Percentiles rank a stretch among this genome's conserved stretches.
These are phyloP conservation scores for Cherax quadricarinatus DNA, from an alignment of 1,140 invertebrate species.

Conservation along the genomic window DNA sequence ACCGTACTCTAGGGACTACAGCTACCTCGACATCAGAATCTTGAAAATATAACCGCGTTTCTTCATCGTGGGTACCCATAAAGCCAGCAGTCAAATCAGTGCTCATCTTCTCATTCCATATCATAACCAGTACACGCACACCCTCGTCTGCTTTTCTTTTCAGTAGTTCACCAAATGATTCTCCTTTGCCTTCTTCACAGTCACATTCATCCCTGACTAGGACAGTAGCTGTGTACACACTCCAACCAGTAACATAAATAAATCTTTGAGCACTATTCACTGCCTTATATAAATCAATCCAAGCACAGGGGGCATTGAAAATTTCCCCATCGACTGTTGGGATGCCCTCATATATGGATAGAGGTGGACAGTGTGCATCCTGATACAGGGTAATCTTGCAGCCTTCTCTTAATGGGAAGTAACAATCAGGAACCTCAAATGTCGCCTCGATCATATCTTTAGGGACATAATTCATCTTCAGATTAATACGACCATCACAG, in stretches of 20 bases:
- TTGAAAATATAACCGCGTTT: conserved; percentile 72
- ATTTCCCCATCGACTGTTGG: conserved; percentile 55
- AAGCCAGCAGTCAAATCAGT: conserved; percentile 71
- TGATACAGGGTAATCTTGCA: conserved; percentile 71
- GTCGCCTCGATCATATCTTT: conserved; percentile 69
- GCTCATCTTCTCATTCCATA: conserved; percentile 74
- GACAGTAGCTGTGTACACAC: conserved; percentile 70
- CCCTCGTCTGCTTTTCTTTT: conserved; percentile 73
- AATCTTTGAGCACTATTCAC: conserved; percentile 71
- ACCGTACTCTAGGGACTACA: conserved; percentile 66
- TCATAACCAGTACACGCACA: conserved; percentile 72
- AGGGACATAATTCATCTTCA: conserved; percentile 71
- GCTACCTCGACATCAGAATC: conserved; percentile 73
- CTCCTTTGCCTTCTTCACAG: conserved; percentile 62
- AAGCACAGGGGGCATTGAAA: conserved; percentile 70
- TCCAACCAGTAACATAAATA: conserved; percentile 74
- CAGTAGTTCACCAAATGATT: conserved; percentile 72
- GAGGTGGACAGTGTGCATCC: conserved; percentile 73
- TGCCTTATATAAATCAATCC: conserved; percentile 73
- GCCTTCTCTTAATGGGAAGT: conserved; percentile 69
- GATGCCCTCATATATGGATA: conserved; percentile 71
- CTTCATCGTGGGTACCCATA: conserved; percentile 74
- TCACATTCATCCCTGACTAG: conserved; percentile 68
- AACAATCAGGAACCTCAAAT: conserved; percentile 72
- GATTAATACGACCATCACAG: conserved; percentile 71